A percentile compares a stretch with the other conserved stretches of the same genome.
phyloP scores from a whole-genome alignment of 2,113 vertebrate genomes.

The Scolopax mira region DNA sequence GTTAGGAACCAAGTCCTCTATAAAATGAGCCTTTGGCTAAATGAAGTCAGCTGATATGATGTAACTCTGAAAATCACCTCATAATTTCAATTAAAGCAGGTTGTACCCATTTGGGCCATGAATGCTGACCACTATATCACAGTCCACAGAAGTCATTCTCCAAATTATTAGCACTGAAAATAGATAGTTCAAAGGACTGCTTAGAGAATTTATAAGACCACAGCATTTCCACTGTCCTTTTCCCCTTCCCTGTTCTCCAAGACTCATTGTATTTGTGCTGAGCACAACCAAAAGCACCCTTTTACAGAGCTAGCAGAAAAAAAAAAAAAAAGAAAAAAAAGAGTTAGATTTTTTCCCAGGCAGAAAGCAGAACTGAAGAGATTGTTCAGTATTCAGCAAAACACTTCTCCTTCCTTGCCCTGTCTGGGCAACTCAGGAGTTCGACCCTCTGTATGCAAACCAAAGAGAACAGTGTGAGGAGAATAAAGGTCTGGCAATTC shows the following conservation, averaged over 20 bases:
- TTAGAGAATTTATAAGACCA: not conserved
- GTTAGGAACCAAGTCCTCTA: conserved; percentile 24
- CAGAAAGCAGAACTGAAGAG: not conserved
- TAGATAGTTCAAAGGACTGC: not conserved
- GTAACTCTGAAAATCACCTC: not conserved
- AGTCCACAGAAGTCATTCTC: not conserved
- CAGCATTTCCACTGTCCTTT: not conserved
- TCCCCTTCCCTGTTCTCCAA: not conserved
- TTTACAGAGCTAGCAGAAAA: not conserved
- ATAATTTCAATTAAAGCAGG: not conserved
- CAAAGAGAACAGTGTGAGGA: not conserved
- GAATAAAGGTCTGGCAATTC: not conserved
- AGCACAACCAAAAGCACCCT: not conserved
- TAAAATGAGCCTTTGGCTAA: conserved; percentile 25
- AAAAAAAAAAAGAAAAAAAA: not conserved
- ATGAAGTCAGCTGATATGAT: not conserved
- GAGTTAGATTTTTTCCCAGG: not conserved
- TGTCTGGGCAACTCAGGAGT: not conserved
- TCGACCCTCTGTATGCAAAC: not conserved
- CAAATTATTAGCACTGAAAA: not conserved
- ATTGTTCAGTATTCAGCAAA: not conserved
- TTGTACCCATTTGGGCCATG: not conserved
- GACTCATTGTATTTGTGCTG: not conserved
- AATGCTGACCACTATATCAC: not conserved
- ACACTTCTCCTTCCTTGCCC: not conserved